Percentiles rank a stretch among this genome's conserved stretches.
phyloP scores from a whole-genome alignment of 2,888 invertebrate species.

The Ophioninae sp. region DNA sequence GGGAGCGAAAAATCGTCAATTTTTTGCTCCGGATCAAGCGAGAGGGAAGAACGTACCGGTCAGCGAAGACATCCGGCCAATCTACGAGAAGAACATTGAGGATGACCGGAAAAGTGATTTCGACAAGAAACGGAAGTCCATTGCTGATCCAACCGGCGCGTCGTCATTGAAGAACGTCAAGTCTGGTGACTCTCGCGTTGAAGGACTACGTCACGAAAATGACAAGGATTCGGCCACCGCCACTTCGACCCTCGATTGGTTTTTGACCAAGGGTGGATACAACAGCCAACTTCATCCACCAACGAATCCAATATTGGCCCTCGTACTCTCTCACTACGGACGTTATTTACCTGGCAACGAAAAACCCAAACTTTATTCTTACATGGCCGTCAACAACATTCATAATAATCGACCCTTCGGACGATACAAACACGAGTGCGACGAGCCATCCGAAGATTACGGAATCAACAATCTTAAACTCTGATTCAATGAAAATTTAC shows the following conservation, averaged over 20 bases:
- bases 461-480: slow-evolving; percentile 12
- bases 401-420: slow-evolving; percentile 87
- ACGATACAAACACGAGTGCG: slow-evolving; percentile 81
- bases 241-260: slow-evolving; percentile 70
- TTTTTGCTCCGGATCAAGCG: background rate
- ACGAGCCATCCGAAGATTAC: slow-evolving; percentile 59
- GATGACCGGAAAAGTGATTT: slow-evolving; percentile 13
- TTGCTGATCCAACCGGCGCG: background rate
- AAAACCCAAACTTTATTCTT: slow-evolving; percentile 81
- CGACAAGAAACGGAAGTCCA: slow-evolving; percentile 9
- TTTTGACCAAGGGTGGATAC: slow-evolving; percentile 77
- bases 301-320: slow-evolving; percentile 84
- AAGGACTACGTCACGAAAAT: background rate
- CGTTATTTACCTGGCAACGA: slow-evolving; percentile 81
- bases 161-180: background rate
- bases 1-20: slow-evolving; percentile 1
- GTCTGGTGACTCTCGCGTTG: background rate
- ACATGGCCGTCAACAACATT: slow-evolving; percentile 85
- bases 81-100: slow-evolving; percentile 57
- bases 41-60: background rate
- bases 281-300: slow-evolving; percentile 84
- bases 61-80: slow-evolving; percentile 49
- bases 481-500: background rate
- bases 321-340: slow-evolving; percentile 86
- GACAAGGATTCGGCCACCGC: slow-evolving; percentile 42